A percentile compares a stretch with the other conserved stretches of the same genome.
These are phyloP conservation scores for Hystrix brachyura DNA, from an alignment of 2,113 vertebrate genomes.

Conservation along the genomic window DNA sequence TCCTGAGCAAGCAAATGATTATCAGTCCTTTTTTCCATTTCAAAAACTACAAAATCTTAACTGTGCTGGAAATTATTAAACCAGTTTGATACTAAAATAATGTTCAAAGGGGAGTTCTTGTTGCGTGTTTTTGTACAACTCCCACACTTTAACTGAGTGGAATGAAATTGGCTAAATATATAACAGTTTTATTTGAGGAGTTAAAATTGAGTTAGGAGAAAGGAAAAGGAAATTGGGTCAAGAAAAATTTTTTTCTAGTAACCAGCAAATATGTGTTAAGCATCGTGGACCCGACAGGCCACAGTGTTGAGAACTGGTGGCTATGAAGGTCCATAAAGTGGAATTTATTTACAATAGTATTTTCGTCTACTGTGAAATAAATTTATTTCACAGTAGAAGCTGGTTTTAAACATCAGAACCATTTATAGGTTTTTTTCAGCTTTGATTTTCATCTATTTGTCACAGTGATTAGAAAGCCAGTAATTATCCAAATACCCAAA, in stretches of 20 bases:
- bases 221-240: constrained; percentile 22
- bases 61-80: neutral
- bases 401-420: neutral
- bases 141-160: neutral
- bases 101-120: neutral
- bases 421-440: neutral
- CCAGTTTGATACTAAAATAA: neutral
- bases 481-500: neutral
- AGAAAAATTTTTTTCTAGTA: neutral
- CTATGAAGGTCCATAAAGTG: neutral
- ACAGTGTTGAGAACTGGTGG: neutral
- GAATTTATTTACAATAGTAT: neutral
- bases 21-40: neutral
- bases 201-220: constrained; percentile 34
- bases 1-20: neutral
- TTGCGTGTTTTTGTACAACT: neutral
- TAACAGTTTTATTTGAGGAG: neutral
- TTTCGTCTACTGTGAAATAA: too few relatives aligned
- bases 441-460: neutral
- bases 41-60: neutral
- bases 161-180: neutral
- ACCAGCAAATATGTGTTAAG: neutral
- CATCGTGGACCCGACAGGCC: neutral
- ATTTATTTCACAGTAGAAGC: neutral
- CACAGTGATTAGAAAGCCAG: constrained; percentile 13